Conservation (phyloP, 2,888 invertebrate species). For the Rhyacophila evoluta region DNA sequence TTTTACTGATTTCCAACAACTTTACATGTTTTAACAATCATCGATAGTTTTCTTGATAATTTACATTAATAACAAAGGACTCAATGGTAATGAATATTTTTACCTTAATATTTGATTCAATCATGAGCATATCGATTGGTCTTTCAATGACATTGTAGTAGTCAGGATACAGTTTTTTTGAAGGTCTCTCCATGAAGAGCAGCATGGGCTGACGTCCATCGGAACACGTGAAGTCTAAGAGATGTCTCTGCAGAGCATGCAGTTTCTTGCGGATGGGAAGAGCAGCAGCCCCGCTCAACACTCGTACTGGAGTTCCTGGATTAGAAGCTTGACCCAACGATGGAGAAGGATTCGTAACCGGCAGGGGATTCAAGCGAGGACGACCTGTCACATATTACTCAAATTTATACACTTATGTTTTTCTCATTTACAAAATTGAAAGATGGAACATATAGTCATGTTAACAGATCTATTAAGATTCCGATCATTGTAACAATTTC, state of each 20-base stretch:
- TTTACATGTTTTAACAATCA: too few species aligned
- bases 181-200: slow-evolving; percentile 96
- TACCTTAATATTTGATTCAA: slow-evolving; percentile 89
- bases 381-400: slow-evolving; percentile 66
- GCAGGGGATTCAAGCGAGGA: slow-evolving; percentile 63
- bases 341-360: slow-evolving; percentile 56
- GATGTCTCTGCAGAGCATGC: slow-evolving; percentile 79
- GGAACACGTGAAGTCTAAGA: slow-evolving; percentile 67
- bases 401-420: too few species aligned
- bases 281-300: slow-evolving; percentile 42
- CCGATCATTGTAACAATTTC: too few species aligned
- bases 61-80: too few species aligned
- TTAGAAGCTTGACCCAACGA: slow-evolving; percentile 55
- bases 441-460: too few species aligned
- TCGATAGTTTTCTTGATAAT: too few species aligned
- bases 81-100: too few species aligned
- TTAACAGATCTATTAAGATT: too few species aligned
- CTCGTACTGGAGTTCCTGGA: slow-evolving; percentile 58
- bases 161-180: slow-evolving; percentile 93
- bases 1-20: too few species aligned
- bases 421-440: too few species aligned
- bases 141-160: slow-evolving; percentile 94
- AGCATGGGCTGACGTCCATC: slow-evolving; percentile 89
- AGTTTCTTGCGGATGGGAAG: slow-evolving; percentile 82
- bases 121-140: slow-evolving; percentile 95